phyloP scores from a whole-genome alignment of 2,113 vertebrate genomes.

The Propithecus coquereli region DNA sequence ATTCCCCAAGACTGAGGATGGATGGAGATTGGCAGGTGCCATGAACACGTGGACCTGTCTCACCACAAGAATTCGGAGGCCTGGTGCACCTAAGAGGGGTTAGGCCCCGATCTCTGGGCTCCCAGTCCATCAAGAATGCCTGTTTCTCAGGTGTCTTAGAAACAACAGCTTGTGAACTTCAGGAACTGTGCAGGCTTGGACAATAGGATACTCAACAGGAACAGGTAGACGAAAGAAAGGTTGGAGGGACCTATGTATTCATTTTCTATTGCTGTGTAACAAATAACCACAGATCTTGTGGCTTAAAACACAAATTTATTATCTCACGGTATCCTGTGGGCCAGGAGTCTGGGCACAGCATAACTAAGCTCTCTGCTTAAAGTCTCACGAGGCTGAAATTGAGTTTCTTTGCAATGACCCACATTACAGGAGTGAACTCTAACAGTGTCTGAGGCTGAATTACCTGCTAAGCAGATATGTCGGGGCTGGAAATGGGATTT shows the following conservation, averaged over 20 bases:
- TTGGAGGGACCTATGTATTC: not conserved
- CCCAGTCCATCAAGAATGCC: not conserved
- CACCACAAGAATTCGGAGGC: not conserved
- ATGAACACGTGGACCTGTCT: too few species aligned
- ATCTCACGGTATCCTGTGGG: not conserved
- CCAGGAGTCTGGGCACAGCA: not conserved
- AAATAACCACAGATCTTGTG: not conserved
- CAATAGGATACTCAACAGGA: not conserved
- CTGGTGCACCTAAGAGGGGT: rapidly evolving
- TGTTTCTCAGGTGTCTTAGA: not conserved
- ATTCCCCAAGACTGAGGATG: not conserved
- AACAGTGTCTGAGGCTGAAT: not conserved
- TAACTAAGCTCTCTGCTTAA: not conserved
- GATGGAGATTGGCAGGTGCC: not conserved
- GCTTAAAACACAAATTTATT: not conserved
- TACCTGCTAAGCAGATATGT: not conserved
- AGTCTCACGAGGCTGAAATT: not conserved
- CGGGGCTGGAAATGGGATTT: not conserved
- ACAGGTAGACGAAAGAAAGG: not conserved
- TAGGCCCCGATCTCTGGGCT: not conserved
- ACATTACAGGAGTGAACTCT: not conserved
- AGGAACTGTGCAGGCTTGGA: not conserved
- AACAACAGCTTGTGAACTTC: not conserved
- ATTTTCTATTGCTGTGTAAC: not conserved
- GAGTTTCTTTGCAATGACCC: not conserved